Evolutionary conservation across 53 echinoderm and acorn worm genomes (phyloP).

Genomic region (Arbacia lixula): DNA sequence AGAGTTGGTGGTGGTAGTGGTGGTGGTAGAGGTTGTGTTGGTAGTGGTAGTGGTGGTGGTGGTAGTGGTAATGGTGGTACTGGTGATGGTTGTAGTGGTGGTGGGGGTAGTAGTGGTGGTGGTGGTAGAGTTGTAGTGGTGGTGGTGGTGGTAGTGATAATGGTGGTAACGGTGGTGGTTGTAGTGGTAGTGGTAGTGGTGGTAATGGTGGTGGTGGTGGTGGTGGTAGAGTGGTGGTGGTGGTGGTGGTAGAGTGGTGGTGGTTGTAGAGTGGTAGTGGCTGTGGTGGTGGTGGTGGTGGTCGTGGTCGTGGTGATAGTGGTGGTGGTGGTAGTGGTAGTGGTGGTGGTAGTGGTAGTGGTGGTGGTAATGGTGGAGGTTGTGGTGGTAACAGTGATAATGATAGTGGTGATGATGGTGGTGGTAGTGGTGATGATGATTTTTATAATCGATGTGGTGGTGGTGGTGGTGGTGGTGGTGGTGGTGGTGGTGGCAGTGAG

Average conservation of each 20-base stretch:
- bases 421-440: background rate
- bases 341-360: background rate
- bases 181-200: background rate
- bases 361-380: background rate
- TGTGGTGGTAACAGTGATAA: background rate
- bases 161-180: background rate
- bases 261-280: background rate
- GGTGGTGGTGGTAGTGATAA: background rate
- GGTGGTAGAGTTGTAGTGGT: background rate
- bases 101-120: background rate
- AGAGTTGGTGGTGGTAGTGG: background rate
- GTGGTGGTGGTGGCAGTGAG: background rate
- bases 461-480: constrained; percentile 2
- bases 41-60: background rate
- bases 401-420: background rate
- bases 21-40: background rate
- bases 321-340: background rate
- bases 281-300: background rate
- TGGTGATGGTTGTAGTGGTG: background rate
- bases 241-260: background rate
- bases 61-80: background rate
- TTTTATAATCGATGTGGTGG: background rate
- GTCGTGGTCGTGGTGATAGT: background rate
- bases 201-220: background rate
- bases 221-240: constrained; percentile 26